Conservation (phyloP, 2,797 vertebrate species). For the Sebastes itinus region DNA sequence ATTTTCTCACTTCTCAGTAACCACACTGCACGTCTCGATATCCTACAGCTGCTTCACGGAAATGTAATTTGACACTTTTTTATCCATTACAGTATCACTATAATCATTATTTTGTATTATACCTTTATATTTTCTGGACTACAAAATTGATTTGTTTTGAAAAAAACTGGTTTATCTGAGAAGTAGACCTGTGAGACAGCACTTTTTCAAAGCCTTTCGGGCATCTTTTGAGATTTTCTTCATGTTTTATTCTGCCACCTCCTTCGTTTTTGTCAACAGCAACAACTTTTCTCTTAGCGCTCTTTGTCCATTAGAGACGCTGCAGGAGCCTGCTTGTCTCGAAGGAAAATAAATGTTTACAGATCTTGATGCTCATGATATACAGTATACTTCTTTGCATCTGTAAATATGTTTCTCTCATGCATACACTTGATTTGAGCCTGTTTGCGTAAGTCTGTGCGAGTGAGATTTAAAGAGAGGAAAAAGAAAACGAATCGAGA, state of each 20-base stretch:
- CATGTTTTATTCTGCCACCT: not conserved
- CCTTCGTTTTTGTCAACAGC: not conserved
- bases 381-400: not conserved
- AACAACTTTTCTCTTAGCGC: not conserved
- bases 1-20: conserved; percentile 3
- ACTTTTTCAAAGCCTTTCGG: not conserved
- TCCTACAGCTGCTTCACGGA: conserved; percentile 11
- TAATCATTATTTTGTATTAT: not conserved
- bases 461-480: conserved; percentile 1
- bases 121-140: not conserved
- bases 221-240: not conserved
- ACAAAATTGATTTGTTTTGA: not conserved
- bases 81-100: not conserved
- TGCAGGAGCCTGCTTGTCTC: not conserved
- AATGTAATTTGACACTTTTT: not conserved
- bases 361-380: not conserved
- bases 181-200: not conserved
- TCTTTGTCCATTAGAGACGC: not conserved
- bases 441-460: not conserved
- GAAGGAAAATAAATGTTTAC: not conserved
- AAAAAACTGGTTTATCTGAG: not conserved
- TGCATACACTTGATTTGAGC: not conserved
- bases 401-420: not conserved
- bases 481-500: not conserved
- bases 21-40: not conserved